phyloP scores from a whole-genome alignment of 2,888 invertebrate species.

The Druceiella hillmani region DNA sequence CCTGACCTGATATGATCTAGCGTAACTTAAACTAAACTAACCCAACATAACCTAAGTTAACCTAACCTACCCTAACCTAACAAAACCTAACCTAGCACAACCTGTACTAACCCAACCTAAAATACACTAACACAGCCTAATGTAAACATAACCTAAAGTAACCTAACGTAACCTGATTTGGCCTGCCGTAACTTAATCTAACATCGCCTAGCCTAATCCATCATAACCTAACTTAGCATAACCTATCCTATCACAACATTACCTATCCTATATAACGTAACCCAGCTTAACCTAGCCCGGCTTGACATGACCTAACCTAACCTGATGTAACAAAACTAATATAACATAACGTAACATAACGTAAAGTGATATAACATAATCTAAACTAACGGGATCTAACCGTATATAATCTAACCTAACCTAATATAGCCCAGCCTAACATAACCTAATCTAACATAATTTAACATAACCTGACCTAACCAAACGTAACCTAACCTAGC shows the following conservation, averaged over 20 bases:
- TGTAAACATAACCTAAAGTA: constrained; percentile 15
- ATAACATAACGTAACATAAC: constrained; percentile 16
- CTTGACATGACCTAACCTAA: constrained; percentile 20
- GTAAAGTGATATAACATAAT: constrained; percentile 13
- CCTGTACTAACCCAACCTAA: constrained; percentile 17
- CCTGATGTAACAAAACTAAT: constrained; percentile 18
- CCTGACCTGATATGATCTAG: constrained; percentile 21
- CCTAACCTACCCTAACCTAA: constrained; percentile 22
- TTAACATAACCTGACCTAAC: constrained; percentile 20
- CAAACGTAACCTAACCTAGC: constrained; percentile 19
- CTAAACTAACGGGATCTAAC: constrained; percentile 16
- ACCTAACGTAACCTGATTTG: constrained; percentile 18
- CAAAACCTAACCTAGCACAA: constrained; percentile 17
- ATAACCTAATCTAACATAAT: constrained; percentile 20
- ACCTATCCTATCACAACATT: constrained; percentile 19
- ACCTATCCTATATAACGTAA: constrained; percentile 15
- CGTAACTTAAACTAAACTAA: constrained; percentile 15
- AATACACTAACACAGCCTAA: constrained; percentile 23
- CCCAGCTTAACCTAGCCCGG: constrained; percentile 18
- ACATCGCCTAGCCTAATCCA: constrained; percentile 20
- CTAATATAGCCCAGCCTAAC: constrained; percentile 20
- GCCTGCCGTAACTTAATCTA: constrained; percentile 20
- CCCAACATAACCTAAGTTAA: constrained; percentile 17
- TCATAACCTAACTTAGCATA: constrained; percentile 19
- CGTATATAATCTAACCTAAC: constrained; percentile 20